Base-by-base conservation (phyloP, 2,888 invertebrate genomes). In the Archips xylosteana region DNA sequence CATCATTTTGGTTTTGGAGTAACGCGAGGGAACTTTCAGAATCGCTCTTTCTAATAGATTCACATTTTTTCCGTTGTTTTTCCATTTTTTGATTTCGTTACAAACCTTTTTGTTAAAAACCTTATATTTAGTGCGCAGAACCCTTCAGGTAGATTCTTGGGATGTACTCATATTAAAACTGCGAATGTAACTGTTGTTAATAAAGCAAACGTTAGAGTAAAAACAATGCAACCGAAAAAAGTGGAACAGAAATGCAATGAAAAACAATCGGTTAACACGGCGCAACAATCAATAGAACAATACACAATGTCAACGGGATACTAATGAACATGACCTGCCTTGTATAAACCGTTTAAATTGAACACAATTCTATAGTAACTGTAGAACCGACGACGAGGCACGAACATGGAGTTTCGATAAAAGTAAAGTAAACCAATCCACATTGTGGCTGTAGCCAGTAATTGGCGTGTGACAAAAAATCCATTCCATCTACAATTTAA, bases 271-370 rank as follows among this genome's bases (percentile, higher is more conserved):
- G 9, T 60, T 42, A 23, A 32, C 42, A 60, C 49, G 36, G 65
- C 23, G 36, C 32, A 60, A 42, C 69, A 74, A 74, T 70, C 42
- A 67, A 67, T 67, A 51, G 36, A 70, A 74, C 70, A 74, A 70
- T 74, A 59, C 65, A 47, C 62, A 59, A 47, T 64, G 66, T 54
- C 63, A 69, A 70, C 42, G 66, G 60, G 47, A 34, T n/a, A 71
- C 49, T 63, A 64, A 65, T 74, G 74, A 70, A 70, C 74, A 64
- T 59, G 59, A 61, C 51, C 64, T n/a, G n/a, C 32, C 8, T 62
- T 12, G 2, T 23, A 32, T 12, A 32, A 61, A 63, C 63, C 47
- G 63, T 63, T n/a, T 8, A 45, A 63, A 63, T 63, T 63, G 66
- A 54, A 39, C 54, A 45, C 51, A 71, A 54, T 61, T 15, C 15